These are phyloP conservation scores for Paradoxurus hermaphroditus DNA, from an alignment of 2,113 vertebrate genomes.

Conservation along the genomic window DNA sequence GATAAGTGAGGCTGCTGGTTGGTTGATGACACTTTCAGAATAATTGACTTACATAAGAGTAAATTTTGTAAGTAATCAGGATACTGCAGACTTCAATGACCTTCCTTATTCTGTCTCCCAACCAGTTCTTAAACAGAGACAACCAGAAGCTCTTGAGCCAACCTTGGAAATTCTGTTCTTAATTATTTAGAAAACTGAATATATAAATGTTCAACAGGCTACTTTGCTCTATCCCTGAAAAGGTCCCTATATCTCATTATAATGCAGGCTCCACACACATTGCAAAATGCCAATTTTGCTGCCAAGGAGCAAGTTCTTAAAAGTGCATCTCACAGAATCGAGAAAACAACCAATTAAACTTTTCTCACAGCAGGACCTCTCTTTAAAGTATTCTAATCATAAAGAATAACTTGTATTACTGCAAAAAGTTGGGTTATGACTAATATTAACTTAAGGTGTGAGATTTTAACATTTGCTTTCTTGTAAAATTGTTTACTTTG, in stretches of 20 bases:
- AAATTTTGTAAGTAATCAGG: neutral
- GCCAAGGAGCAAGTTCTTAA: slow-evolving; percentile 21
- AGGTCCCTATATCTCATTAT: neutral
- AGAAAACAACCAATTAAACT: slow-evolving; percentile 45
- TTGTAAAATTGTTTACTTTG: neutral
- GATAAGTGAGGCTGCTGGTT: neutral
- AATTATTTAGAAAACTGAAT: slow-evolving; percentile 46
- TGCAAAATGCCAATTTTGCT: slow-evolving; percentile 39
- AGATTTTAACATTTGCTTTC: neutral
- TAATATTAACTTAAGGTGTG: neutral
- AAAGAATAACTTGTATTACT: neutral
- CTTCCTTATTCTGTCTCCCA: neutral
- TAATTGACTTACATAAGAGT: neutral
- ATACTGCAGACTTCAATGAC: neutral
- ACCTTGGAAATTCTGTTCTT: slow-evolving; percentile 19
- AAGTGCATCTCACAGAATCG: neutral
- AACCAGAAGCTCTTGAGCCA: neutral
- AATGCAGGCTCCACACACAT: neutral
- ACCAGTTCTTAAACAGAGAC: neutral
- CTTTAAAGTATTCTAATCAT: neutral
- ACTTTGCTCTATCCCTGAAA: neutral
- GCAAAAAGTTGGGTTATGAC: neutral
- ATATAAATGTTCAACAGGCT: neutral
- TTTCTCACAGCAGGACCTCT: neutral
- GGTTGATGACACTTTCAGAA: neutral